Evolutionary conservation across 2,113 vertebrate species (phyloP).

Genomic region (Tachuris rubrigastra): DNA sequence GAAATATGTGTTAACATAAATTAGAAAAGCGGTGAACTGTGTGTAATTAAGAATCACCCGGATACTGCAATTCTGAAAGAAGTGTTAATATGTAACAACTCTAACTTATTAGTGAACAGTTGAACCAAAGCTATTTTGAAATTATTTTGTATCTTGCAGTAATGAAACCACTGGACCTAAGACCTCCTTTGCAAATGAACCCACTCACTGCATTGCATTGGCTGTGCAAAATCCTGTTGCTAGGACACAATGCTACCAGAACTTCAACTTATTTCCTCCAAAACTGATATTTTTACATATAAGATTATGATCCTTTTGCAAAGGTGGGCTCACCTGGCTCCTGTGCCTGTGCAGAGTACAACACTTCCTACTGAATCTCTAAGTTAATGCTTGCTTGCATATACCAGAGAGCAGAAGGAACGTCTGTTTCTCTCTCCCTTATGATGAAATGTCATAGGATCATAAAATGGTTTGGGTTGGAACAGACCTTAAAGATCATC

Average conservation of each 20-base stretch:
- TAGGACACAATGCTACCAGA: neutral
- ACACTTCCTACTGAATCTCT: neutral
- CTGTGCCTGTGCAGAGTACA: no score
- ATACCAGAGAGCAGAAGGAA: neutral
- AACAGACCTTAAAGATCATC: neutral
- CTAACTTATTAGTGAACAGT: neutral
- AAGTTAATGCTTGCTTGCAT: neutral
- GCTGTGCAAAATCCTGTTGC: neutral
- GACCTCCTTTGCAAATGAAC: neutral
- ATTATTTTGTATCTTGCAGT: neutral
- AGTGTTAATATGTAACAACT: neutral
- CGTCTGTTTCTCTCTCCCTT: neutral
- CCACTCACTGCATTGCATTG: neutral
- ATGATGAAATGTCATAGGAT: neutral
- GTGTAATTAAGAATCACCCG: neutral
- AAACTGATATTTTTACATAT: neutral
- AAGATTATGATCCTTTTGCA: neutral
- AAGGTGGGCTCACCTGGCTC: neutral
- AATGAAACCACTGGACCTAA: neutral
- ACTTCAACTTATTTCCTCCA: neutral
- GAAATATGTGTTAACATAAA: neutral
- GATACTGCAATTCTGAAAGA: neutral
- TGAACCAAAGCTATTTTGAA: neutral
- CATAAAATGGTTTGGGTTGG: neutral
- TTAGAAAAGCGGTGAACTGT: neutral